phyloP scores from a whole-genome alignment of 2,797 vertebrate species.

The Lepus townsendii region DNA sequence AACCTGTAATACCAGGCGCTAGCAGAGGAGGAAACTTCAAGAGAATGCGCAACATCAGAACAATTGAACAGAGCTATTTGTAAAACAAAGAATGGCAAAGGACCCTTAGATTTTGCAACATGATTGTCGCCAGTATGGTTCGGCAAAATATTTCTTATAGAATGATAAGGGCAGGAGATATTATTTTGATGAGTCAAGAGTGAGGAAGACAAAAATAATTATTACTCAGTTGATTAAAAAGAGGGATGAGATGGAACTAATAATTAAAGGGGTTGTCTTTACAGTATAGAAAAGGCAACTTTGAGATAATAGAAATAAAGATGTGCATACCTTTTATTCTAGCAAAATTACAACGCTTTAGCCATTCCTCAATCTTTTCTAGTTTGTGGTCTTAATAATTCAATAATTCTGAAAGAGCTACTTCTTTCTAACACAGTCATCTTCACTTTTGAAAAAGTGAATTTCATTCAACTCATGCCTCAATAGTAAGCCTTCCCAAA shows the following conservation, averaged over 20 bases:
- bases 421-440: not conserved
- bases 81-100: not conserved
- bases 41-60: not conserved
- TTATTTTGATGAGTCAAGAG: not conserved
- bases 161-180: not conserved
- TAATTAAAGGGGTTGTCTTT: not conserved
- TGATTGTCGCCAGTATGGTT: not conserved
- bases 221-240: not conserved
- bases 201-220: not conserved
- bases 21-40: not conserved
- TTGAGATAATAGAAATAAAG: not conserved
- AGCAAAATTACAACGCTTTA: not conserved
- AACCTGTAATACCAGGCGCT: not conserved
- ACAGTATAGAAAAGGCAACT: not conserved
- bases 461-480: not conserved
- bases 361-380: not conserved
- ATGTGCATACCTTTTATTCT: not conserved
- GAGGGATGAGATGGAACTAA: not conserved
- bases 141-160: not conserved
- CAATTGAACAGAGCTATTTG: not conserved
- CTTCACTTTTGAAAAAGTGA: not conserved
- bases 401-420: not conserved
- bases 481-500: not conserved
- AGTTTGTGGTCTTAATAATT: not conserved
- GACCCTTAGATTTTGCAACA: not conserved